These are phyloP conservation scores for Scaptomyza reducta DNA, from an alignment of 2,888 invertebrate genomes.

Conservation along the genomic window DNA sequence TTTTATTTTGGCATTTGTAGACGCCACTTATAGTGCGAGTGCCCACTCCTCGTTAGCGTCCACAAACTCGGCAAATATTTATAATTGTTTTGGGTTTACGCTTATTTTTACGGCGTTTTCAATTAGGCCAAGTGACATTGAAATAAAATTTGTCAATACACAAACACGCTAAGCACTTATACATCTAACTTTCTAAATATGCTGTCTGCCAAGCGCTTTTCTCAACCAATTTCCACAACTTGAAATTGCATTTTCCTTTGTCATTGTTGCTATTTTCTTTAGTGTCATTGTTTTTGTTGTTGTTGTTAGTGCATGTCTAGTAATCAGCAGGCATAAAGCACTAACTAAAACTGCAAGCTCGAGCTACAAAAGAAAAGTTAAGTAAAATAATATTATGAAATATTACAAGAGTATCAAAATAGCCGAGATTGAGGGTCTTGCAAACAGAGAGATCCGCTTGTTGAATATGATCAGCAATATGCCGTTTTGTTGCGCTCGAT, in stretches of 20 bases:
- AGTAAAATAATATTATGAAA: slow-evolving; percentile 36
- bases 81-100: slow-evolving; percentile 31
- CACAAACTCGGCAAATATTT: slow-evolving; percentile 64
- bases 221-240: slow-evolving; percentile 11
- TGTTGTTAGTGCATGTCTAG: background rate
- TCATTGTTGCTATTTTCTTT: slow-evolving; percentile 17
- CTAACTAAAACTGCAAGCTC: slow-evolving; percentile 30
- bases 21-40: slow-evolving; percentile 63
- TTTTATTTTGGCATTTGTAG: slow-evolving; percentile 41
- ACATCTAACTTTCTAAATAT: background rate
- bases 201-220: slow-evolving; percentile 1
- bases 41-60: slow-evolving; percentile 35
- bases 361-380: slow-evolving; percentile 41
- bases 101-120: slow-evolving; percentile 14
- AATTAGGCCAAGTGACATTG: slow-evolving; percentile 51
- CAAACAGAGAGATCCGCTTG: slow-evolving; percentile 7
- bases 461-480: slow-evolving; percentile 11
- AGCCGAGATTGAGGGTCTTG: background rate
- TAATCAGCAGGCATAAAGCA: slow-evolving; percentile 37
- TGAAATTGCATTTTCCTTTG: slow-evolving; percentile 11
- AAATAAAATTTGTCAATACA: slow-evolving; percentile 8
- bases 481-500: slow-evolving; percentile 12
- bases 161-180: background rate
- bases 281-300: slow-evolving; percentile 31
- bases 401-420: slow-evolving; percentile 12